These are phyloP conservation scores for Geotria australis DNA, from an alignment of 2,797 vertebrate genomes.

Conservation along the genomic window DNA sequence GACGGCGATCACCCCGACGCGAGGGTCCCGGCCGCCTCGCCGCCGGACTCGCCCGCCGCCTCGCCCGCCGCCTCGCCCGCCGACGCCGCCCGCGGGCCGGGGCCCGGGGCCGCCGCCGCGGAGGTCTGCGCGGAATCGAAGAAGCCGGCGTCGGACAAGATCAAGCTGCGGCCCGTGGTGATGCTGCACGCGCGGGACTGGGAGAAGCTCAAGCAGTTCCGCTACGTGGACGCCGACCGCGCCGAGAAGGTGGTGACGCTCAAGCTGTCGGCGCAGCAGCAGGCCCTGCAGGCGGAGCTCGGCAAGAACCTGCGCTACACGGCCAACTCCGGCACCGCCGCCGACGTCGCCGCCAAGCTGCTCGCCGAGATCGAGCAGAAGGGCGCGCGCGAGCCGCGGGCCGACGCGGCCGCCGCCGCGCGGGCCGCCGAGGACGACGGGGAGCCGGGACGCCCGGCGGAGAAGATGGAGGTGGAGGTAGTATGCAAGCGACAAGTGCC, in stretches of 20 bases:
- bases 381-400: too few relatives aligned
- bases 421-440: slow-evolving; percentile 8
- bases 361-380: too few relatives aligned
- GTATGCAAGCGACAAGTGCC: slow-evolving; percentile 1
- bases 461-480: slow-evolving; percentile 1
- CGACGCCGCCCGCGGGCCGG: background rate
- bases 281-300: too few relatives aligned
- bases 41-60: background rate
- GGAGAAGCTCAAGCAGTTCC: background rate
- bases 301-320: too few relatives aligned
- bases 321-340: too few relatives aligned
- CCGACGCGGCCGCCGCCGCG: too few relatives aligned
- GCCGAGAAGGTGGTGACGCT: background rate
- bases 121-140: background rate
- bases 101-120: background rate
- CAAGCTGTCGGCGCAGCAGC: too few relatives aligned
- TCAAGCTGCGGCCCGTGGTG: background rate
- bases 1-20: background rate
- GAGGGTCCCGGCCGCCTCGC: background rate
- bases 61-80: background rate
- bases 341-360: too few relatives aligned
- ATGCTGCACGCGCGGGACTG: background rate
- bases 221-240: background rate
- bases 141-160: background rate
- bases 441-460: slow-evolving; percentile 10